Evolutionary conservation across 2,797 vertebrate genomes (phyloP).

Genomic region (Pangasius mekongensis): DNA sequence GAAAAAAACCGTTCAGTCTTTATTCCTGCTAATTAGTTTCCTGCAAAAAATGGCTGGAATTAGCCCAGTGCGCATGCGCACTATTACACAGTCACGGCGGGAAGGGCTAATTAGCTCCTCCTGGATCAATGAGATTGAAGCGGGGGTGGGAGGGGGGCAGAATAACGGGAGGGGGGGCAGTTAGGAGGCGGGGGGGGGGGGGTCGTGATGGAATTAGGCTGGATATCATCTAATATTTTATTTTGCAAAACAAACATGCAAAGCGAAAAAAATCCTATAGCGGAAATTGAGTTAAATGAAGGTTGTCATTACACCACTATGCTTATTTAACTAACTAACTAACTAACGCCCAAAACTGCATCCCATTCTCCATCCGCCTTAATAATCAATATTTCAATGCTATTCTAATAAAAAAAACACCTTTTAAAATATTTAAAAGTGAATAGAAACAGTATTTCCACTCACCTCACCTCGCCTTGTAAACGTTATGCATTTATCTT

Average conservation of each 20-base stretch:
- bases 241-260: slow-evolving; percentile 44
- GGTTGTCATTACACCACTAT: background rate
- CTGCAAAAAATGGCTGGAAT: slow-evolving; percentile 99
- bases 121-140: slow-evolving; percentile 99
- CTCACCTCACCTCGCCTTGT: background rate
- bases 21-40: slow-evolving; percentile 99
- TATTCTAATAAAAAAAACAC: too few species aligned
- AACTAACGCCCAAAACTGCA: background rate
- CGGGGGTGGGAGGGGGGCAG: slow-evolving; percentile 77
- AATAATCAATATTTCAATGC: background rate
- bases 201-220: slow-evolving; percentile 57
- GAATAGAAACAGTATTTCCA: background rate
- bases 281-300: too few species aligned
- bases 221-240: slow-evolving; percentile 45
- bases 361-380: background rate
- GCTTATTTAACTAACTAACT: background rate
- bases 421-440: background rate
- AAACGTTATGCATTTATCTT: background rate
- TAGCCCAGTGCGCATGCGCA: slow-evolving; percentile 99
- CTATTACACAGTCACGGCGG: slow-evolving; percentile 99
- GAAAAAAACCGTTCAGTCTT: slow-evolving; percentile 99
- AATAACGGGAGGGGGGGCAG: slow-evolving; percentile 65
- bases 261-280: background rate
- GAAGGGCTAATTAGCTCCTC: slow-evolving; percentile 99
- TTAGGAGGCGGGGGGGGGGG: slow-evolving; percentile 65